A percentile compares a stretch with the other conserved stretches of the same genome.
Conservation (phyloP, 2,888 invertebrate species). For the Acleris emargana region DNA sequence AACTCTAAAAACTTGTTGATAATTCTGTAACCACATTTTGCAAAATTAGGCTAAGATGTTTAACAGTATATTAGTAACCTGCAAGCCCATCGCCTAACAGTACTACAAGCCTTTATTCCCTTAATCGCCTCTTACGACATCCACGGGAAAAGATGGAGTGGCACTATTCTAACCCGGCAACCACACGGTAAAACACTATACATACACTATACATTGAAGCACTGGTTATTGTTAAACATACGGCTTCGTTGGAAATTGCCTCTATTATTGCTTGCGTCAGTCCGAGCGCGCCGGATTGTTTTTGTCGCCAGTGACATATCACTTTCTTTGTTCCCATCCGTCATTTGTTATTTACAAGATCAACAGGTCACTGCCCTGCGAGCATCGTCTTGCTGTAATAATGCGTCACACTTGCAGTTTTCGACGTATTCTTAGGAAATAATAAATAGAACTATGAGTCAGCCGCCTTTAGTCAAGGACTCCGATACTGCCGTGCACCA, state of each 20-base stretch:
- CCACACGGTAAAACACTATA: too few species aligned
- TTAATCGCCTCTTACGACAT: too few species aligned
- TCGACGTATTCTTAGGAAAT: constrained; percentile 79
- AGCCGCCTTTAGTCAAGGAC: constrained; percentile 71
- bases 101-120: too few species aligned
- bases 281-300: constrained; percentile 22
- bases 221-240: background rate
- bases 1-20: too few species aligned
- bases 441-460: constrained; percentile 77
- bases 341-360: constrained; percentile 48
- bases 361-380: constrained; percentile 67
- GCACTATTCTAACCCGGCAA: too few species aligned
- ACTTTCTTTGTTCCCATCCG: constrained; percentile 35
- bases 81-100: too few species aligned
- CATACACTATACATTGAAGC: too few species aligned
- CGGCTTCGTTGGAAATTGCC: background rate
- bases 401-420: constrained; percentile 78
- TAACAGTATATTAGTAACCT: too few species aligned
- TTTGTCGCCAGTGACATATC: constrained; percentile 33
- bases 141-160: too few species aligned
- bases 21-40: too few species aligned
- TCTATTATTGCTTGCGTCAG: constrained; percentile 5
- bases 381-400: constrained; percentile 58
- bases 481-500: constrained; percentile 49
- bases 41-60: too few species aligned